Conservation (phyloP, 2,888 invertebrate genomes). For the Sphaeridia pumilis region DNA sequence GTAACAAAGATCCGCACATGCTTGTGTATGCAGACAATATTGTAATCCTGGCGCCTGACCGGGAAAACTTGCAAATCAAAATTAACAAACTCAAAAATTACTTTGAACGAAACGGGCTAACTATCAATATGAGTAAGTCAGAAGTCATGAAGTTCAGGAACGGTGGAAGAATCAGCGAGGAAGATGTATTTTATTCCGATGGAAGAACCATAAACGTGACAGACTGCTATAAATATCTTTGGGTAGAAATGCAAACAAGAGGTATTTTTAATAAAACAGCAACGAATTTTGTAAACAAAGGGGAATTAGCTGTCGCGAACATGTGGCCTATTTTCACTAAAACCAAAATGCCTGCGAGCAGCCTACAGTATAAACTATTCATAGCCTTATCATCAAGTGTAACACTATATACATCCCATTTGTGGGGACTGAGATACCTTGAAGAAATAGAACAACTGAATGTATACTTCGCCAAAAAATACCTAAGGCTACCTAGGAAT, state of each 20-base stretch:
- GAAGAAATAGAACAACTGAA: not conserved
- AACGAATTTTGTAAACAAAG: not conserved
- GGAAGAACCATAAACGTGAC: not conserved
- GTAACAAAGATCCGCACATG: not conserved
- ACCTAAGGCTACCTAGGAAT: not conserved
- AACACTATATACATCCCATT: not conserved
- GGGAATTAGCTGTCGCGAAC: not conserved
- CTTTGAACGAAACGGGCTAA: not conserved
- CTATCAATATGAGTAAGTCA: not conserved
- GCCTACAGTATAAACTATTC: not conserved
- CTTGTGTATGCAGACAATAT: not conserved
- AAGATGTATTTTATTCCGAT: not conserved
- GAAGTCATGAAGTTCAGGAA: not conserved
- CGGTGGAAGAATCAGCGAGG: not conserved
- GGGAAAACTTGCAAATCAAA: not conserved
- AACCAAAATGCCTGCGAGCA: not conserved
- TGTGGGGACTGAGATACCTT: conserved; percentile 1
- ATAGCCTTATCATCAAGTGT: not conserved
- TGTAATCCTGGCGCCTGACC: not conserved
- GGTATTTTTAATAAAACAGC: not conserved
- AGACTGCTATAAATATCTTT: not conserved
- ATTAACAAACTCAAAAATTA: not conserved
- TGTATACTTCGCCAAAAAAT: not conserved
- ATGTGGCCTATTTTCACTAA: not conserved
- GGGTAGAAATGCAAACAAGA: not conserved